phyloP scores from a whole-genome alignment of 1,140 invertebrate species.

The Pogonomyrmex barbatus region DNA sequence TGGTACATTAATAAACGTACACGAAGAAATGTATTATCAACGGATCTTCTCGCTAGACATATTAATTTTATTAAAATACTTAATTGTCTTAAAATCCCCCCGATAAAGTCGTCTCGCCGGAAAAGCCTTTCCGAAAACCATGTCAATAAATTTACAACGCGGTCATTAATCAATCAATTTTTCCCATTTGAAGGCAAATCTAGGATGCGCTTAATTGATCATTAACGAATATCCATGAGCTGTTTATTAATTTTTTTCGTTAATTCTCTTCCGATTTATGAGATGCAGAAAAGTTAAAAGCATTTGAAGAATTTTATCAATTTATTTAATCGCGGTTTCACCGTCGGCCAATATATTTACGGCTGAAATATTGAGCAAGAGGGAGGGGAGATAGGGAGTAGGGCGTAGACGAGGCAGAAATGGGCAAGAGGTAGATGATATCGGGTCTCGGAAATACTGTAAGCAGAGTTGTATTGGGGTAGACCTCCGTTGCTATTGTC shows the following conservation, averaged over 20 bases:
- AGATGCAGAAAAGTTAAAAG: neutral
- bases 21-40: neutral
- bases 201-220: too few species aligned
- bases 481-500: constrained; percentile 72
- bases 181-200: neutral
- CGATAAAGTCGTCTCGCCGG: neutral
- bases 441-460: constrained; percentile 57
- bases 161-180: neutral
- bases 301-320: neutral
- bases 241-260: too few species aligned
- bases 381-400: neutral
- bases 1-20: neutral
- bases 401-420: constrained; percentile 17
- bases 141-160: neutral
- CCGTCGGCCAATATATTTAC: neutral
- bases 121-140: neutral
- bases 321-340: neutral
- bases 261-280: neutral
- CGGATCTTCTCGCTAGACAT: neutral
- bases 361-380: neutral
- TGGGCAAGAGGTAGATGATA: neutral
- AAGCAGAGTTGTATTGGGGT: constrained; percentile 71
- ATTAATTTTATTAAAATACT: neutral
- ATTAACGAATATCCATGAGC: too few species aligned
- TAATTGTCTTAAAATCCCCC: neutral